Percentiles rank a stretch among this genome's conserved stretches.
phyloP scores from a whole-genome alignment of 2,797 vertebrate genomes.

The Lutjanus argentimaculatus region DNA sequence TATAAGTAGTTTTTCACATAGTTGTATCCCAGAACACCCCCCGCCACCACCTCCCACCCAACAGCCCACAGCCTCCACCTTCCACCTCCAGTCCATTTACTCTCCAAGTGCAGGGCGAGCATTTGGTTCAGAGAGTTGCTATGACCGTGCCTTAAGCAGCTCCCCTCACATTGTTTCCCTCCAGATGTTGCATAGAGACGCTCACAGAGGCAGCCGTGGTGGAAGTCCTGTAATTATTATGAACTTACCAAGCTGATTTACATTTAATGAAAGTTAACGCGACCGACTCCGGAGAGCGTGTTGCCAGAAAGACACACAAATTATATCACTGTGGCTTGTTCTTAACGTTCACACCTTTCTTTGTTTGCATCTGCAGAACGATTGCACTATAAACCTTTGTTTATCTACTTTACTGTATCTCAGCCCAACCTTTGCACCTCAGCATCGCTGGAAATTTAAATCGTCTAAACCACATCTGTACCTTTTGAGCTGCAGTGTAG shows the following conservation, averaged over 20 bases:
- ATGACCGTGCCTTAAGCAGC: conserved; percentile 20
- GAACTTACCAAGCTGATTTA: background rate
- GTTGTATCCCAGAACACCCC: conserved; percentile 72
- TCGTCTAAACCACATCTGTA: background rate
- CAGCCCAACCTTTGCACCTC: background rate
- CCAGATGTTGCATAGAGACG: conserved; percentile 47
- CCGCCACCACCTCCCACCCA: conserved; percentile 42
- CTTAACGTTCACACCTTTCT: background rate
- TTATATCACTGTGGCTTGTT: background rate
- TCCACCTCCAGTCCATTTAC: conserved; percentile 56
- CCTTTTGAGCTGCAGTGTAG: conserved; percentile 5
- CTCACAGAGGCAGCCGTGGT: background rate
- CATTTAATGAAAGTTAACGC: conserved; percentile 3
- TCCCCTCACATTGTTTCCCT: conserved; percentile 31
- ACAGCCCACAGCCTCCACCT: conserved; percentile 60
- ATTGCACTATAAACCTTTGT: background rate
- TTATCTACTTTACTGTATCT: background rate
- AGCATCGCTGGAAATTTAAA: background rate
- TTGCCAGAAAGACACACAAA: background rate
- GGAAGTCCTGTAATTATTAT: background rate
- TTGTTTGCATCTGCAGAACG: conserved; percentile 1
- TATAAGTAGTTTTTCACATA: conserved; percentile 84
- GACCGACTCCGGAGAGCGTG: background rate
- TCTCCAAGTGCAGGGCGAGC: conserved; percentile 26
- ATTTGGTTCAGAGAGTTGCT: conserved; percentile 31